These are phyloP conservation scores for Calcarius ornatus DNA, from an alignment of 2,113 vertebrate species.

Conservation along the genomic window DNA sequence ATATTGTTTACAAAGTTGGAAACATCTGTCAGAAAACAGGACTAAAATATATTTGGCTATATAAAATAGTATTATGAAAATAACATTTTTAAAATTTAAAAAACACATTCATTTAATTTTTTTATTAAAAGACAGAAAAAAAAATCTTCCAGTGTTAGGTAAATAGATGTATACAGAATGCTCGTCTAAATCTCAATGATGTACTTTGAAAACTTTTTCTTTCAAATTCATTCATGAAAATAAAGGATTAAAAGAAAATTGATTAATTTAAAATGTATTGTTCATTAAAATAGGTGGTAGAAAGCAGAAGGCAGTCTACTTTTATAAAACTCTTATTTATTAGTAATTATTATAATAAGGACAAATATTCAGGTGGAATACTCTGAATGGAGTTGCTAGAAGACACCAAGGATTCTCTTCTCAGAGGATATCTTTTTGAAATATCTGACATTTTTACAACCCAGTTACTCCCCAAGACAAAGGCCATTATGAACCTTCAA, in stretches of 20 bases:
- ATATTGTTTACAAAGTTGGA: background rate
- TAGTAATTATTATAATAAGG: background rate
- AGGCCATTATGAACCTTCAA: background rate
- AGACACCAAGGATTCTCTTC: background rate
- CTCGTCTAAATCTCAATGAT: background rate
- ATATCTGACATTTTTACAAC: background rate
- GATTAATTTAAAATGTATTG: background rate
- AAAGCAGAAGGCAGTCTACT: background rate
- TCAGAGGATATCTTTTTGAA: background rate
- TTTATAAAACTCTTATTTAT: background rate
- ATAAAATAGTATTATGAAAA: background rate
- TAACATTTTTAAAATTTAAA: background rate
- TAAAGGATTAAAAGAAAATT: background rate
- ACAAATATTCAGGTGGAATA: background rate
- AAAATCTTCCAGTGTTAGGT: background rate
- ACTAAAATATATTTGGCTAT: background rate
- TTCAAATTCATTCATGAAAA: background rate
- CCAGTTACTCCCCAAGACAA: background rate
- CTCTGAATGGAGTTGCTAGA: background rate
- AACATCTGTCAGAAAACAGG: background rate
- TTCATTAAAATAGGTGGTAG: background rate
- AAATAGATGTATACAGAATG: background rate
- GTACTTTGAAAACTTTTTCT: background rate
- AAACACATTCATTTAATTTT: background rate
- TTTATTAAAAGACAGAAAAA: background rate